Percentiles rank a stretch among this genome's conserved stretches.
Evolutionary conservation across 2,797 vertebrate genomes (phyloP).

Genomic region (Poecile montanus): DNA sequence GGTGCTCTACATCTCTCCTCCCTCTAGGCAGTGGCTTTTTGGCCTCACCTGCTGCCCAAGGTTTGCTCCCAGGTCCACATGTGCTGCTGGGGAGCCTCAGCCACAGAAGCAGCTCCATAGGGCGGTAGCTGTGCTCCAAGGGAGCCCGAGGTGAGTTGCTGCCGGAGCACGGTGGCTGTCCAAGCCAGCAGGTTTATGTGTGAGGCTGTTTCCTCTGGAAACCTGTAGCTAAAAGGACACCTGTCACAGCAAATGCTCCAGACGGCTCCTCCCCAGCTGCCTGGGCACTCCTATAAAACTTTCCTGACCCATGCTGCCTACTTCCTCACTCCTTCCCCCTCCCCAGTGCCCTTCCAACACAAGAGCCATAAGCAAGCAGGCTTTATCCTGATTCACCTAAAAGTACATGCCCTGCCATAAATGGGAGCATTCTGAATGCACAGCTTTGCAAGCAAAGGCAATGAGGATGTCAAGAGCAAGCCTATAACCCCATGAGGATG

Average conservation of each 20-base stretch:
- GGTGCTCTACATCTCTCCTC: background rate
- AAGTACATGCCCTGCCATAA: background rate
- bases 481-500: background rate
- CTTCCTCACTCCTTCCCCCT: background rate
- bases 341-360: background rate
- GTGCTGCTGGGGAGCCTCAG: background rate
- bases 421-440: background rate
- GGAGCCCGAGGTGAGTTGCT: fast-evolving
- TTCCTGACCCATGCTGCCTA: fast-evolving
- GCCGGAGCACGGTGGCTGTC: fast-evolving
- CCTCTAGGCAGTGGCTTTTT: too few relatives aligned
- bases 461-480: fast-evolving
- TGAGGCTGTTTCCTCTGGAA: background rate
- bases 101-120: fast-evolving
- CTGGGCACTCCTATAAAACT: background rate
- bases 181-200: background rate
- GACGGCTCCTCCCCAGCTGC: fast-evolving
- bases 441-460: background rate
- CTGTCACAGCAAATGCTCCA: fast-evolving
- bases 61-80: fast-evolving
- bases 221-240: background rate
- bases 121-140: fast-evolving
- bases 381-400: background rate
- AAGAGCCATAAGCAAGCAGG: background rate
- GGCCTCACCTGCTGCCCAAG: background rate